Evolutionary conservation across 2,797 vertebrate species (phyloP).

Genomic region (Ictinia mississippiensis): DNA sequence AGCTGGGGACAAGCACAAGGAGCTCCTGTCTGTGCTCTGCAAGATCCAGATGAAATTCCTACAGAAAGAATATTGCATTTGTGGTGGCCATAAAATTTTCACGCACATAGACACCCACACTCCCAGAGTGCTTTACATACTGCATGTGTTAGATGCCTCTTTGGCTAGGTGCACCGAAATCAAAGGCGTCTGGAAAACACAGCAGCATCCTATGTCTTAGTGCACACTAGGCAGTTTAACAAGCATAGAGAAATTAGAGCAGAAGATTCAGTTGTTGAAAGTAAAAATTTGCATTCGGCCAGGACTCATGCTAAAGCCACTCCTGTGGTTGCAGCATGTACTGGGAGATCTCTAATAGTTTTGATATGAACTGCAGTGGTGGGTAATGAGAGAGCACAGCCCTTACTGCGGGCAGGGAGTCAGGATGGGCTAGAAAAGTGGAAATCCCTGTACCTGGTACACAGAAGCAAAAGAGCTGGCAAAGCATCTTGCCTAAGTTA

Average conservation of each 20-base stretch:
- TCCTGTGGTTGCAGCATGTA: neutral
- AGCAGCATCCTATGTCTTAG: neutral
- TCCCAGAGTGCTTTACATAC: neutral
- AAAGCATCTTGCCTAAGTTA: neutral
- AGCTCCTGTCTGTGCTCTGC: neutral
- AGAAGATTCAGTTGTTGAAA: neutral
- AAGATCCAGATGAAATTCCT: neutral
- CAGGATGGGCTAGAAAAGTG: neutral
- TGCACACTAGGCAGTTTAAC: no score
- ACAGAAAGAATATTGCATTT: neutral
- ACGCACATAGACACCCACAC: accelerated
- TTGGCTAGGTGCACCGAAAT: neutral
- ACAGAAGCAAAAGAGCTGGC: neutral
- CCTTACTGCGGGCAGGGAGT: neutral
- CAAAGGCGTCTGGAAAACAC: neutral
- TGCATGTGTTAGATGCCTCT: no score
- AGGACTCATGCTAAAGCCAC: neutral
- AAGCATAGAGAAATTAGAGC: neutral
- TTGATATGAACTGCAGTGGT: no score
- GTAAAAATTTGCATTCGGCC: no score
- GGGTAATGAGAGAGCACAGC: neutral
- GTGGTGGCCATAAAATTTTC: neutral
- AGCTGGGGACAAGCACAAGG: neutral
- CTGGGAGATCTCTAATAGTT: neutral
- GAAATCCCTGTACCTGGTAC: no score